Base-by-base conservation (phyloP, 2,888 invertebrate species). In the Philereme transversata region DNA sequence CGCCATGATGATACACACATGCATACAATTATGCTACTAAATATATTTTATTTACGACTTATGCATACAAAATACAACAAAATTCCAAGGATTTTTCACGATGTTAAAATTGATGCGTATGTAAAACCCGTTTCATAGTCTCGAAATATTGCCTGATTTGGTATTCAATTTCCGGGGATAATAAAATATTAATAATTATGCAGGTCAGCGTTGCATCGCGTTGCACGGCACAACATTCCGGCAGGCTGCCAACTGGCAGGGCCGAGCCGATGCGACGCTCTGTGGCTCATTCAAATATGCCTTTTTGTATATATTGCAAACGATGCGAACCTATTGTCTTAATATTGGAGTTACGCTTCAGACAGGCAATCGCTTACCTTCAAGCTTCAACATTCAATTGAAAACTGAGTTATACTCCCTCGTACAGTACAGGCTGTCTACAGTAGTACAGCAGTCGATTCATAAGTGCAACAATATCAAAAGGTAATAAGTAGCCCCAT, bases 131-230 rank as follows among this genome's bases (percentile, higher is more conserved):
- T 38, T 51, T n/a, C 9, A 43, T 5, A 43, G 35, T 53, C 11
- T 40, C 34, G 10, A 50, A 55, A 43, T 45, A 50, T 40, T 40
- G 36, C 43, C 51, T 54, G 55, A 55, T 55, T 60, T 44, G 46
- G 33, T 55, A 60, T 60, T 60, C 60, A 55, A 51, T 60, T 60
- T 60, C 47, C 50, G 55, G 35, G 38, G 47, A 51, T 55, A 36
- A 55, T 55, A 55, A 60, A 60, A 51, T 51, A 55, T 60, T 55
- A 60, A 55, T 55, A 47, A 60, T 55, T 2, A 60, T 55, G 51
- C 51, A 11, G 60, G 54, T 60, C 51, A 51, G 46, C 54, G 47
- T 5, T 10, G 45, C 53, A 6, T 11, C 11, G 43, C 45, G 38
- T 9, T 7, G 7, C 33, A 11, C 7, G 50, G 41, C 43, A 5